phyloP scores from a whole-genome alignment of 1,140 invertebrate genomes.

The Saxidomus purpurata region DNA sequence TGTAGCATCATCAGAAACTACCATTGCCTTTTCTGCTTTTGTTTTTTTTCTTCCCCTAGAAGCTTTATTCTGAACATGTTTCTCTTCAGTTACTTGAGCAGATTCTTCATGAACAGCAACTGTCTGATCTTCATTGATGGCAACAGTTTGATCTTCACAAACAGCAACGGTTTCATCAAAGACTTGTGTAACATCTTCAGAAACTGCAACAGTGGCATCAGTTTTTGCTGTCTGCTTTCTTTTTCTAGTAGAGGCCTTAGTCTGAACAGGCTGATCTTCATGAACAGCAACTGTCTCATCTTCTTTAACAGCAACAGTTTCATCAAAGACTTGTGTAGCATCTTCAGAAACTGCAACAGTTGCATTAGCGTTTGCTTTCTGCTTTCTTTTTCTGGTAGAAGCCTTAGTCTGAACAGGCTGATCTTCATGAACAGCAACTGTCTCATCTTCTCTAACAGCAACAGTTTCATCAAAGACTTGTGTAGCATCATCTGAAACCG shows the following conservation, averaged over 20 bases:
- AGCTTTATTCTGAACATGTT: too few species aligned
- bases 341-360: background rate
- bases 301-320: background rate
- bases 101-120: background rate
- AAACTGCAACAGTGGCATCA: background rate
- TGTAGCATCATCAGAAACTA: conserved; percentile 44
- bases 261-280: background rate
- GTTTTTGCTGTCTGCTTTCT: background rate
- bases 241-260: background rate
- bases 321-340: conserved; percentile 46
- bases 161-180: conserved; percentile 44
- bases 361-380: background rate
- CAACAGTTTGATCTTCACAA: conserved; percentile 23
- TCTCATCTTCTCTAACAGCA: conserved; percentile 21
- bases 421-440: background rate
- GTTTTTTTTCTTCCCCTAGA: background rate
- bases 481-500: conserved; percentile 38
- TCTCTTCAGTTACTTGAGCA: background rate
- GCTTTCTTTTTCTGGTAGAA: background rate
- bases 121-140: background rate
- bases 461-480: conserved; percentile 54
- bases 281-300: background rate
- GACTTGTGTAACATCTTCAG: conserved; percentile 51
- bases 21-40: background rate
- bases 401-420: background rate